phyloP scores from a whole-genome alignment of 2,113 vertebrate genomes.

The Hyaena hyaena region DNA sequence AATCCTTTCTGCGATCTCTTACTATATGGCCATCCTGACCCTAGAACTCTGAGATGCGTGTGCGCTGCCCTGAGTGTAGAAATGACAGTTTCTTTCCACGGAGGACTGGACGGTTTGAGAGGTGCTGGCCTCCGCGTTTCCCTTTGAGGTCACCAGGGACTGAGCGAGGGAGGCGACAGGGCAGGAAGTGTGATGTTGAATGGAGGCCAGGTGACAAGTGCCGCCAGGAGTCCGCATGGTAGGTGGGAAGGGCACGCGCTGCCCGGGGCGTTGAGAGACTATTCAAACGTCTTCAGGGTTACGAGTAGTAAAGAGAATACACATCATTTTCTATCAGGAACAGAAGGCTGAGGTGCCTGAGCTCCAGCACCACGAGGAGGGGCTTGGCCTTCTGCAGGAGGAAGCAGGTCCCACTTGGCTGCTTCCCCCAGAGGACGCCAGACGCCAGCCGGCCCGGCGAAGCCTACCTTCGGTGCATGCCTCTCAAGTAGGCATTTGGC shows the following conservation, averaged over 20 bases:
- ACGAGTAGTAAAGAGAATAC: background rate
- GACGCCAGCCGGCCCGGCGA: background rate
- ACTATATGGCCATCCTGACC: background rate
- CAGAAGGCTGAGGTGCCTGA: background rate
- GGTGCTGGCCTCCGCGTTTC: background rate
- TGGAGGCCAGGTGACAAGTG: background rate
- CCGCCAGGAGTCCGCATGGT: background rate
- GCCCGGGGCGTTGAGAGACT: background rate
- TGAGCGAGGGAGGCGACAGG: background rate
- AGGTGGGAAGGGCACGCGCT: background rate
- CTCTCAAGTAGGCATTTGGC: slow-evolving; percentile 62
- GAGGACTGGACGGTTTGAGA: background rate
- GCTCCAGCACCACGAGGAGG: background rate
- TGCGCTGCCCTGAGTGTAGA: background rate
- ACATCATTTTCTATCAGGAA: background rate
- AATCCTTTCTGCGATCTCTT: background rate
- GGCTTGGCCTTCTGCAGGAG: slow-evolving; percentile 13
- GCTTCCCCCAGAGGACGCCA: background rate
- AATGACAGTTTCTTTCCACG: background rate
- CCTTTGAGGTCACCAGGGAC: background rate
- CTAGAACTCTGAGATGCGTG: background rate
- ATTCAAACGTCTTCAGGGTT: background rate
- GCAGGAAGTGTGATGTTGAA: too few relatives aligned
- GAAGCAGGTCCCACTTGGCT: background rate
- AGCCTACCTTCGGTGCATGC: slow-evolving; percentile 59